phyloP scores from a whole-genome alignment of 1,140 invertebrate genomes.

The Dreissena rostriformis region DNA sequence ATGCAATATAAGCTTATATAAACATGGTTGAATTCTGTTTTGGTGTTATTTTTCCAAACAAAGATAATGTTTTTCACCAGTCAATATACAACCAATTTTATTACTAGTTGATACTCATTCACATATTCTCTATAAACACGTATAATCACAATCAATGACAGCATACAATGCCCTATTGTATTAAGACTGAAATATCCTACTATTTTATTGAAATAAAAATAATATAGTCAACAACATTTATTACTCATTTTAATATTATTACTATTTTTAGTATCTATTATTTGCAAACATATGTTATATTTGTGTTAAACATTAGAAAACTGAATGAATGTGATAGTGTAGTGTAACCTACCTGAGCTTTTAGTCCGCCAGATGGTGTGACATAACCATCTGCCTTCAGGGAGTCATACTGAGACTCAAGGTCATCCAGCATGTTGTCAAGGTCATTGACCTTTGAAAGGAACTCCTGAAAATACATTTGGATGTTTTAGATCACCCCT shows the following conservation, averaged over 20 bases:
- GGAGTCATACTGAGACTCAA: conserved; percentile 86
- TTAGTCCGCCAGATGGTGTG: conserved; percentile 89
- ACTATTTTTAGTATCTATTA: too few species aligned
- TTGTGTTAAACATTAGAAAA: too few species aligned
- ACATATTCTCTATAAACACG: too few species aligned
- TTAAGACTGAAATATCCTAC: too few species aligned
- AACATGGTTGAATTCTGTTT: background rate
- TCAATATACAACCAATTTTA: background rate
- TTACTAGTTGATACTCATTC: too few species aligned
- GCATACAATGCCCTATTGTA: too few species aligned
- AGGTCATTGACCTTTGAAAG: conserved; percentile 65
- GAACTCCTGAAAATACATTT: conserved; percentile 68
- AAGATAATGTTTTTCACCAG: background rate
- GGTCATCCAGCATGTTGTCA: conserved; percentile 86
- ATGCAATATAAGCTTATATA: background rate
- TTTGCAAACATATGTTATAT: too few species aligned
- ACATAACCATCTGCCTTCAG: conserved; percentile 92
- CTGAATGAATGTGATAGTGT: too few species aligned
- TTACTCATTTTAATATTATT: too few species aligned
- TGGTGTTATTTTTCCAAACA: background rate
- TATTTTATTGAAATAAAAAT: too few species aligned
- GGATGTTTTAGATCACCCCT: background rate
- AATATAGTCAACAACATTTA: too few species aligned
- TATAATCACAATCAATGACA: too few species aligned
- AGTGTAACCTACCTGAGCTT: conserved; percentile 82